phyloP scores from a whole-genome alignment of 2,113 vertebrate species.

The Melanostigma gelatinosum region DNA sequence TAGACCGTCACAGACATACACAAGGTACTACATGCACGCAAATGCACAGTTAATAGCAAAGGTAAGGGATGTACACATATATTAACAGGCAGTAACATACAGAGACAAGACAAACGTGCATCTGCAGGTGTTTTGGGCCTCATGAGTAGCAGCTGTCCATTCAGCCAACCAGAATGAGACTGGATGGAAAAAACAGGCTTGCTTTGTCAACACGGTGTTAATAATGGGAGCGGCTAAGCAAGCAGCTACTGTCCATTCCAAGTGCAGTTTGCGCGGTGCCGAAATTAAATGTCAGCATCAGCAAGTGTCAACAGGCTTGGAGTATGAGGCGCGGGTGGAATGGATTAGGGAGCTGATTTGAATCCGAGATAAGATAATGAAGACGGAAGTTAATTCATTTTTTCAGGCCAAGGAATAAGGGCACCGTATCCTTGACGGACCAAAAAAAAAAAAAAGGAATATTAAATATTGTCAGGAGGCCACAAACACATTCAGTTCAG shows the following conservation, averaged over 20 bases:
- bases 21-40: slow-evolving; percentile 6
- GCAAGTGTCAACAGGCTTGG: slow-evolving; percentile 67
- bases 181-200: slow-evolving; percentile 4
- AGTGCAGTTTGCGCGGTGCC: slow-evolving; percentile 48
- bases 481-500: slow-evolving; percentile 20
- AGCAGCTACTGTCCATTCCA: slow-evolving; percentile 42
- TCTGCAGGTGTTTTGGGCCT: not conserved
- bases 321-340: slow-evolving; percentile 62
- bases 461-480: slow-evolving; percentile 61
- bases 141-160: slow-evolving; percentile 1
- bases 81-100: slow-evolving; percentile 3
- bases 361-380: slow-evolving; percentile 85
- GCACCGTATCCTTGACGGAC: slow-evolving; percentile 69
- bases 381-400: slow-evolving; percentile 80
- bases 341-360: slow-evolving; percentile 84
- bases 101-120: not conserved
- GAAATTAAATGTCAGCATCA: slow-evolving; percentile 85
- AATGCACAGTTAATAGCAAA: slow-evolving; percentile 6
- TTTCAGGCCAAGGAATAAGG: slow-evolving; percentile 53
- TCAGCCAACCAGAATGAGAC: slow-evolving; percentile 1
- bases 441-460: slow-evolving; percentile 21
- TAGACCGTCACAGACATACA: not conserved
- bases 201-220: slow-evolving; percentile 50
- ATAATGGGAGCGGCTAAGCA: slow-evolving; percentile 50
- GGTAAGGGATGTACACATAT: not conserved